phyloP scores from a whole-genome alignment of 2,113 vertebrate genomes.

The Galemys pyrenaicus region DNA sequence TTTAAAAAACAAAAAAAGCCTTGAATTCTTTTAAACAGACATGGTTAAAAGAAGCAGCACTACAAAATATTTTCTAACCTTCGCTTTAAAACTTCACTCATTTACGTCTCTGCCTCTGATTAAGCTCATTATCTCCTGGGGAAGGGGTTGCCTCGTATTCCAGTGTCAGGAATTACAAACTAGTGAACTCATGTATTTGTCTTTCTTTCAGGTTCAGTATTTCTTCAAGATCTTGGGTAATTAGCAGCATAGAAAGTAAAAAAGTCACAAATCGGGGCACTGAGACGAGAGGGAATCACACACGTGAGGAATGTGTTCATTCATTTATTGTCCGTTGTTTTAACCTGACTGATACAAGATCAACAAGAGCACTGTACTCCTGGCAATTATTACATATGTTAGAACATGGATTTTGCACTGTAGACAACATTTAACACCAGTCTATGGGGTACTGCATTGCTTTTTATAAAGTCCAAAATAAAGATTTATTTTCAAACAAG shows the following conservation, averaged over 20 bases:
- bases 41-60: not conserved
- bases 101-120: not conserved
- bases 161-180: not conserved
- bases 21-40: not conserved
- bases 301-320: constrained; percentile 83
- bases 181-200: not conserved
- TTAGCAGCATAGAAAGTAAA: constrained; percentile 30
- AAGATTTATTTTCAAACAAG: constrained; percentile 95
- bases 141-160: no score
- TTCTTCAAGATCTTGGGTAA: constrained; percentile 96
- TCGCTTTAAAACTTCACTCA: not conserved
- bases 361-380: constrained; percentile 93
- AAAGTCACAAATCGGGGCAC: not conserved
- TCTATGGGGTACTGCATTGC: constrained; percentile 96
- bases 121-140: not conserved
- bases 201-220: constrained; percentile 92
- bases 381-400: constrained; percentile 93
- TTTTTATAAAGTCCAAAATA: constrained; percentile 94
- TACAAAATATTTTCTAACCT: not conserved
- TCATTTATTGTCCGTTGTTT: constrained; percentile 95
- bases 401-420: constrained; percentile 94
- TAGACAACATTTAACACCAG: constrained; percentile 94
- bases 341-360: constrained; percentile 96
- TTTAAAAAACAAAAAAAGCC: not conserved
- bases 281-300: constrained; percentile 47